phyloP scores from a whole-genome alignment of 2,797 vertebrate genomes.

The Amphiprion clarkii region DNA sequence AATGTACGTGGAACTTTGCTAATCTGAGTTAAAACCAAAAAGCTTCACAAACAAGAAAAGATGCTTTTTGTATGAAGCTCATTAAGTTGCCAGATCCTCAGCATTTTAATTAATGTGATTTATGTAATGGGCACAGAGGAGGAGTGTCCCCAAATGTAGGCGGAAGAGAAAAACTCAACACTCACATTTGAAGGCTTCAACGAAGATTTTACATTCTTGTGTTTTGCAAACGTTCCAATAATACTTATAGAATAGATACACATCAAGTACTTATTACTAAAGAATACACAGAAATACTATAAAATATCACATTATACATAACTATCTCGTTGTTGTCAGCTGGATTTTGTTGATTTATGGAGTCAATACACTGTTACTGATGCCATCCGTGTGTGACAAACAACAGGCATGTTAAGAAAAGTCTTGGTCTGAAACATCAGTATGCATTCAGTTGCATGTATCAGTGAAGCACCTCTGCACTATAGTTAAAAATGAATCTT shows the following conservation, averaged over 20 bases:
- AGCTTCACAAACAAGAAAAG: not conserved
- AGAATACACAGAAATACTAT: too few relatives aligned
- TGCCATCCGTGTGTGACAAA: not conserved
- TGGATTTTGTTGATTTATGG: not conserved
- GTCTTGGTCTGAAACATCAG: not conserved
- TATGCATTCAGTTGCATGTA: not conserved
- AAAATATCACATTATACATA: not conserved
- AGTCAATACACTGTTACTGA: not conserved
- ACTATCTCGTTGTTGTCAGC: not conserved
- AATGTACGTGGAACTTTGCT: not conserved
- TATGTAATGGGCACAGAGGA: too few relatives aligned
- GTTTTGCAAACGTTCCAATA: not conserved
- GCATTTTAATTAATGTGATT: too few relatives aligned
- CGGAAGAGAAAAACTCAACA: not conserved
- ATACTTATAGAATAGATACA: not conserved
- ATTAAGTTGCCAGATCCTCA: too few relatives aligned
- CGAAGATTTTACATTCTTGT: not conserved
- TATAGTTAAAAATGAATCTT: not conserved
- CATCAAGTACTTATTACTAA: not conserved
- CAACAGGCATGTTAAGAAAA: not conserved
- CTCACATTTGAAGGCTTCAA: not conserved
- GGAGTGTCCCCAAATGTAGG: too few relatives aligned
- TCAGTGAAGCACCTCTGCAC: not conserved
- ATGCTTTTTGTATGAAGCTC: not conserved
- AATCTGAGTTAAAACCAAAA: not conserved